Percentiles rank a stretch among this genome's conserved stretches.
Evolutionary conservation across 2,797 vertebrate species (phyloP).

Genomic region (Lacerta bilineata): DNA sequence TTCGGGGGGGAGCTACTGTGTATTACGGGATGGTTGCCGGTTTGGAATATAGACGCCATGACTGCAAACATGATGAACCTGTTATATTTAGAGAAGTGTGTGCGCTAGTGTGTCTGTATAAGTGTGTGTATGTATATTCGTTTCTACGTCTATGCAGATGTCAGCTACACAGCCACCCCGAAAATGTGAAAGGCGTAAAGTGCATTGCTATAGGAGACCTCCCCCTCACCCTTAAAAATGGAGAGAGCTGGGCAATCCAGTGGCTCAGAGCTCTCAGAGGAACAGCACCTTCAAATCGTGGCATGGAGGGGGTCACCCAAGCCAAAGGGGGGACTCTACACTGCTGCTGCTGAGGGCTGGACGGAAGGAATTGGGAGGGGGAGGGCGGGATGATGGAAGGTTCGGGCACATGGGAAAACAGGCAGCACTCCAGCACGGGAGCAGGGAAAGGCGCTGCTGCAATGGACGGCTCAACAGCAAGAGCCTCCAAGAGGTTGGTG

Average conservation of each 20-base stretch:
- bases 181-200: slow-evolving; percentile 62
- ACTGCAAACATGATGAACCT: slow-evolving; percentile 23
- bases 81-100: slow-evolving; percentile 10
- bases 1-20: slow-evolving; percentile 74
- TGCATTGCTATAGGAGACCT: slow-evolving; percentile 50
- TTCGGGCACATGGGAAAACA: slow-evolving; percentile 7
- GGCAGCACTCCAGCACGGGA: slow-evolving; percentile 58
- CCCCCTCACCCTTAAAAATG: not conserved
- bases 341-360: slow-evolving; percentile 51
- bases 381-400: slow-evolving; percentile 24
- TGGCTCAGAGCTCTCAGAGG: slow-evolving; percentile 16
- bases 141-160: not conserved
- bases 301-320: slow-evolving; percentile 5
- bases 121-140: not conserved
- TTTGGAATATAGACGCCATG: slow-evolving; percentile 36
- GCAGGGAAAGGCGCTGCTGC: slow-evolving; percentile 82
- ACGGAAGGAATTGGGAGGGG: slow-evolving; percentile 49
- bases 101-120: not conserved
- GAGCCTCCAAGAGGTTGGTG: slow-evolving; percentile 69
- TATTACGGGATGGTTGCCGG: slow-evolving; percentile 60
- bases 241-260: slow-evolving; percentile 14
- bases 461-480: slow-evolving; percentile 88
- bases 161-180: slow-evolving; percentile 25
- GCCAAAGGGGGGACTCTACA: slow-evolving; percentile 14
- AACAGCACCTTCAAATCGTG: slow-evolving; percentile 32